Percentiles rank a stretch among this genome's conserved stretches.
Evolutionary conservation across 30 jellyfish, hydroid and myxozoan genomes (phyloP).

Genomic region (Cassiopea andromeda): DNA sequence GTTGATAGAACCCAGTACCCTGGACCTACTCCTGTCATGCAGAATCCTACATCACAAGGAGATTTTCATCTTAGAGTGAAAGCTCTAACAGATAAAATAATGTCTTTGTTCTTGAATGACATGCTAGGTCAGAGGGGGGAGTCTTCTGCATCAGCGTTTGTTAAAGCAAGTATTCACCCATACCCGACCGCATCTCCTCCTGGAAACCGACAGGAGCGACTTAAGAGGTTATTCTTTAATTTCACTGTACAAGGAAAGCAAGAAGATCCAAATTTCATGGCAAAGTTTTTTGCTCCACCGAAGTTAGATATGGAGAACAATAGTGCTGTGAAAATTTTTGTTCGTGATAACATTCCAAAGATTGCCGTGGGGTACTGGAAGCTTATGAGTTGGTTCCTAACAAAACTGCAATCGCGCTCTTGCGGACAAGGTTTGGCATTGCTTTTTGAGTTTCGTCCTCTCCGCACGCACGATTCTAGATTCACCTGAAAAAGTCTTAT

Average conservation of each 20-base stretch:
- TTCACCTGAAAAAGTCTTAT: neutral
- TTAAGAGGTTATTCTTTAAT: neutral
- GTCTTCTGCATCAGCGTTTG: neutral
- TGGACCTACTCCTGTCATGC: neutral
- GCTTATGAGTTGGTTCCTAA: neutral
- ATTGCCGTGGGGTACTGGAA: conserved; percentile 5
- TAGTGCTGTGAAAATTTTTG: neutral
- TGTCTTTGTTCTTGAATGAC: neutral
- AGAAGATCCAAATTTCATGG: neutral
- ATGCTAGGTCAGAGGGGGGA: neutral
- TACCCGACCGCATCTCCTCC: neutral
- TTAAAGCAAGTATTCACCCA: neutral
- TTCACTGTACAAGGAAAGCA: neutral
- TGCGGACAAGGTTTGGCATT: neutral
- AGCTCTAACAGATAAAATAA: neutral
- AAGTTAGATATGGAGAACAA: neutral
- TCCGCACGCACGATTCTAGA: neutral
- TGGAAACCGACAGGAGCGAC: neutral
- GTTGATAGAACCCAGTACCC: neutral
- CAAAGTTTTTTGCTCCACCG: neutral
- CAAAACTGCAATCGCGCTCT: neutral
- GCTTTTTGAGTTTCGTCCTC: too few species aligned
- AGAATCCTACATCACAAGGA: neutral
- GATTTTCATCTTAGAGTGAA: neutral
- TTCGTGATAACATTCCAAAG: neutral